A percentile compares a stretch with the other conserved stretches of the same genome.
Conservation (phyloP, 1,140 invertebrate genomes). For the Brachionus koreanus region DNA sequence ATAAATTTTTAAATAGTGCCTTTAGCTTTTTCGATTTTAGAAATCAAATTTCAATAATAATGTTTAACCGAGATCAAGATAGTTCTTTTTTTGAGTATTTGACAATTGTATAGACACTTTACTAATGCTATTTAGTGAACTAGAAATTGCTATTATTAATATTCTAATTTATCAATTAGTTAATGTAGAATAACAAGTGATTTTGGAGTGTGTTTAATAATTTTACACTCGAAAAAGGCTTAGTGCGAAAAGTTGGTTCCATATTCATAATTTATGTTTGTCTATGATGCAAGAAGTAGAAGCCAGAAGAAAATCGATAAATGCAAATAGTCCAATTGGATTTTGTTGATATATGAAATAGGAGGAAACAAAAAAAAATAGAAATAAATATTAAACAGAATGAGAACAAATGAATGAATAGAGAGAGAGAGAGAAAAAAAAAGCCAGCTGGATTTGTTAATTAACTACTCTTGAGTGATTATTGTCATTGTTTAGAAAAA, state of each 20-base stretch:
- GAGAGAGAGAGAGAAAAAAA: neutral
- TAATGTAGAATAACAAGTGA: neutral
- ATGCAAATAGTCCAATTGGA: neutral
- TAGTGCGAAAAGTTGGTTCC: neutral
- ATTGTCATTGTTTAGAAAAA: slow-evolving; percentile 37
- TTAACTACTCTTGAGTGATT: slow-evolving; percentile 37
- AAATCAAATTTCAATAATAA: no score
- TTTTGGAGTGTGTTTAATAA: neutral
- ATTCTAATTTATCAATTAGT: neutral
- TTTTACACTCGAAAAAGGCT: neutral
- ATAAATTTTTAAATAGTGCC: no score
- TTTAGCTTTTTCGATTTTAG: no score
- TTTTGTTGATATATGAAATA: neutral
- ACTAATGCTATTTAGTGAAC: no score
- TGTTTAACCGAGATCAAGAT: no score
- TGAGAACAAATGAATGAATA: neutral
- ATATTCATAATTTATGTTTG: slow-evolving; percentile 5
- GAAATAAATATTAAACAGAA: neutral
- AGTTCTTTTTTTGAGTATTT: no score
- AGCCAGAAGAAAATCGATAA: neutral
- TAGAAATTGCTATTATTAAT: no score
- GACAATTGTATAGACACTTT: no score
- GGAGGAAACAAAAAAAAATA: neutral
- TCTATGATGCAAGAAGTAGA: neutral
- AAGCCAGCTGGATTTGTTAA: slow-evolving; percentile 36